These are phyloP conservation scores for Columbina picui DNA, from an alignment of 2,113 vertebrate species.

Conservation along the genomic window DNA sequence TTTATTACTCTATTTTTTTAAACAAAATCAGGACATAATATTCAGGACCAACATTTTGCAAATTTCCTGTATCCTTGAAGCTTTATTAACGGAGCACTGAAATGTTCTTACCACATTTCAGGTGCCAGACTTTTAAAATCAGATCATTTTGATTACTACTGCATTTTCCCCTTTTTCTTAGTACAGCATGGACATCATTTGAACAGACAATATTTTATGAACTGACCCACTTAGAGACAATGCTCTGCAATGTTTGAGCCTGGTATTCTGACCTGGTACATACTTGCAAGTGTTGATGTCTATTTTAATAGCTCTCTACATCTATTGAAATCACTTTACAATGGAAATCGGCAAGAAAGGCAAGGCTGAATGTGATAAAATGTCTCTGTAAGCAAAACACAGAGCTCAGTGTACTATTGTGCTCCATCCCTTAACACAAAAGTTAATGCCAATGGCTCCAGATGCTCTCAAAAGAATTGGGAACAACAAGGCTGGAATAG, in stretches of 20 bases:
- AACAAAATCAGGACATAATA: not conserved
- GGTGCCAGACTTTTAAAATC: not conserved
- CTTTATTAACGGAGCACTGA: not conserved
- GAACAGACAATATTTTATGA: slow-evolving; percentile 26
- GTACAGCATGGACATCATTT: not conserved
- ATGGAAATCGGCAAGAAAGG: not conserved
- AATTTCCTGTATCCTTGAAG: not conserved
- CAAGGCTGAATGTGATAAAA: not conserved
- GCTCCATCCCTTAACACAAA: not conserved
- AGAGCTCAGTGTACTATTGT: not conserved
- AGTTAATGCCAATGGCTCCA: not conserved
- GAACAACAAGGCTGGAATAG: not conserved
- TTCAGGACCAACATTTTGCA: not conserved
- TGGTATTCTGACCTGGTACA: not conserved
- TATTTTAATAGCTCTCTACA: not conserved
- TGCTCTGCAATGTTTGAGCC: not conserved
- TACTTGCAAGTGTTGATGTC: not conserved
- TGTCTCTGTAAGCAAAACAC: not conserved
- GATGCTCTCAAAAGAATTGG: not conserved
- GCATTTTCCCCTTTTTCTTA: not conserved
- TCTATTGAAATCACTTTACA: not conserved
- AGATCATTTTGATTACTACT: not conserved
- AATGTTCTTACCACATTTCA: not conserved
- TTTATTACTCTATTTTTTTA: not conserved
- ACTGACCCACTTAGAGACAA: slow-evolving; percentile 48